Evolutionary conservation across 2,888 invertebrate species (phyloP), one percentile per base, ranked within the genome.

Genomic region (Drosophila anomalipes): DNA sequence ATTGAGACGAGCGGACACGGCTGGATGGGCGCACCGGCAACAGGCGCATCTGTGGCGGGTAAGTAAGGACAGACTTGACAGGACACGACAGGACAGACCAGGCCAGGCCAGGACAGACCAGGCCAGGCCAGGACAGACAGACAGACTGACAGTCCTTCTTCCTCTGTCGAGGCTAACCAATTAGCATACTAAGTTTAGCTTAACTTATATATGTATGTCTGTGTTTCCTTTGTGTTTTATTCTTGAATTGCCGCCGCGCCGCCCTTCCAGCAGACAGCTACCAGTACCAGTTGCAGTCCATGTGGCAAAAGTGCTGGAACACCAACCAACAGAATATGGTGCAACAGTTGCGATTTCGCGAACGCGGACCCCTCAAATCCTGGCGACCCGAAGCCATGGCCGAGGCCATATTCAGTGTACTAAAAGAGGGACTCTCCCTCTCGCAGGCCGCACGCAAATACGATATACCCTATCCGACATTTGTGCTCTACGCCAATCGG

Each of bases 301-400:
- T 98, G 96, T 98, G 98, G 98, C 98, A 98, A 94, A 98, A 98
- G 94, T 98, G 98, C 94, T 98, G 98, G 98, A 98, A 97, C 94
- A 97, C 97, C 82, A 97, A 97, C 94, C 98, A 98, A 94, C 97
- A 97, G 91, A 95, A 98, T 93, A 96, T 98, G 73, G 97, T 93
- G 72, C 97, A 98, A 94, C 97, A 97, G 93, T 94, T 98, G 91
- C 95, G 98, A 90, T 98, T 98, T 95, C 96, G 98, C 69, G 98
- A 98, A 94, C 96, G 98, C 68, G 98, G 98, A 12, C 98, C 98
- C 0, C 95, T 98, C 83, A 98, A 98, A 94, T 98, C 98, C 65
- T 98, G 98, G 98, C 95, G 98, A 65, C 98, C 98, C 4, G 98
- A 98, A 94, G 98, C 98, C 80, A 98, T 98, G 98, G 98, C 98